Percentiles rank a stretch among this genome's conserved stretches.
Conservation (phyloP, 2,797 vertebrate genomes). For the Diceros bicornis region DNA sequence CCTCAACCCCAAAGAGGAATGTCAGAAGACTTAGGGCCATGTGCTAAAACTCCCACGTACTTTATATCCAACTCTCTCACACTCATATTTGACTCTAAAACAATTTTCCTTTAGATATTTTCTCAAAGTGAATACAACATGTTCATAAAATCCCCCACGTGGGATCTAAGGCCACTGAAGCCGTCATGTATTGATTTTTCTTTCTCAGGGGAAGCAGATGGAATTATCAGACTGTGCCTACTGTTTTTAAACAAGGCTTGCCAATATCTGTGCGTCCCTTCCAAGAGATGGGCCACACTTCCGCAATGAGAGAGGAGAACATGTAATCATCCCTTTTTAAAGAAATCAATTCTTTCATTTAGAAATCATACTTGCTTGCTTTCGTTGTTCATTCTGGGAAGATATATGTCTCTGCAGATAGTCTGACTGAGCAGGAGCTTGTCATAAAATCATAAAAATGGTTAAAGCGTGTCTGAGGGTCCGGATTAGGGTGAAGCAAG, state of each 20-base stretch:
- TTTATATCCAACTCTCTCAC: not conserved
- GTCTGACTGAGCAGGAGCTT: not conserved
- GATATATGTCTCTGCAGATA: not conserved
- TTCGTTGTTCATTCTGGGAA: not conserved
- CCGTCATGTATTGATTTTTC: not conserved
- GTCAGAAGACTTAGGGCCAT: not conserved
- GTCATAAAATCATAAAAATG: not conserved
- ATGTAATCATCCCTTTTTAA: not conserved
- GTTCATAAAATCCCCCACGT: not conserved
- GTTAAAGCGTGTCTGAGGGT: not conserved
- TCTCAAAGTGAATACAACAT: not conserved
- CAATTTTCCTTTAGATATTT: slow-evolving; percentile 27
- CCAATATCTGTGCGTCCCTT: not conserved
- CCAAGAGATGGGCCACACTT: not conserved
- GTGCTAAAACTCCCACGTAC: not conserved
- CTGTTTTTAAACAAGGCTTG: slow-evolving; percentile 14
- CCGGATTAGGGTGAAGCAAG: not conserved
- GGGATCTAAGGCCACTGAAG: not conserved
- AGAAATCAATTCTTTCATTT: slow-evolving; percentile 13
- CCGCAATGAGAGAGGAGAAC: not conserved
- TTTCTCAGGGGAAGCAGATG: not conserved
- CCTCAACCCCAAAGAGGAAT: not conserved
- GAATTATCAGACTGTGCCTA: slow-evolving; percentile 9
- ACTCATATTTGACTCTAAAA: not conserved
- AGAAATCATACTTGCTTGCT: not conserved